Base-by-base conservation (phyloP, 2,797 vertebrate genomes). In the Rhadinocentrus ornatus region DNA sequence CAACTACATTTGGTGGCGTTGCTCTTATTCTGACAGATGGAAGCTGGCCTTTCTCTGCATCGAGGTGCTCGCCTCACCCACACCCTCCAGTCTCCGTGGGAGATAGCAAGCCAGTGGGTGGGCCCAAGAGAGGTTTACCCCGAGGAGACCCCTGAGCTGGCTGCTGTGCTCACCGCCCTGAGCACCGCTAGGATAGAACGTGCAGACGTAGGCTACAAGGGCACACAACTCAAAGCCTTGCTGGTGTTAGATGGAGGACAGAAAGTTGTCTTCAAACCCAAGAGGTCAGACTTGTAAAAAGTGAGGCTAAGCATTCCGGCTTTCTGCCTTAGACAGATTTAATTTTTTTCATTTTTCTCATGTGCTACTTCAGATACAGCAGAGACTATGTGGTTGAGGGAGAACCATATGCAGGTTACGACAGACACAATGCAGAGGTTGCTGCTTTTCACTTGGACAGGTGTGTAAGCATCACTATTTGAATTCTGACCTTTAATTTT, bases 251-350 rank as follows among this genome's bases (percentile, higher is more conserved):
- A 99, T 29, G 97, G 97, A 46, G 97, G 97, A 3, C 98, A 99
- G 91, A 99, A 99, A 88, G 98, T 99, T 29, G 98, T 99, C 85
- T 99, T 99, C 91, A 99, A 99, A 81, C 98, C 98, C 70, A 99
- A 97, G 84, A 96, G 98, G 98, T 99, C 81, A 93, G 90, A 32
- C 13, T 4, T 58, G 22, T 35, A 12, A 5, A 16, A 22, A 34
- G 11, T 4, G 0, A 2, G 4, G 3, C 61, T 8, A n/a, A 20
- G 13, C n/a, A 2, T 2, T 13, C 0, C 0, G 29, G 18, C 4
- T 44, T 60, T 29, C 6, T 15, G 7, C 13, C 4, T 8, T 0
- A 11, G 15, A 18, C 16, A 39, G 46, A n/a, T 57, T 52, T 34
- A 5, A 2, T 2, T 4, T 1, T 46, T 69, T 27, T 54, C 6